phyloP scores from a whole-genome alignment of 2,113 vertebrate genomes.

The Eidolon helvum region DNA sequence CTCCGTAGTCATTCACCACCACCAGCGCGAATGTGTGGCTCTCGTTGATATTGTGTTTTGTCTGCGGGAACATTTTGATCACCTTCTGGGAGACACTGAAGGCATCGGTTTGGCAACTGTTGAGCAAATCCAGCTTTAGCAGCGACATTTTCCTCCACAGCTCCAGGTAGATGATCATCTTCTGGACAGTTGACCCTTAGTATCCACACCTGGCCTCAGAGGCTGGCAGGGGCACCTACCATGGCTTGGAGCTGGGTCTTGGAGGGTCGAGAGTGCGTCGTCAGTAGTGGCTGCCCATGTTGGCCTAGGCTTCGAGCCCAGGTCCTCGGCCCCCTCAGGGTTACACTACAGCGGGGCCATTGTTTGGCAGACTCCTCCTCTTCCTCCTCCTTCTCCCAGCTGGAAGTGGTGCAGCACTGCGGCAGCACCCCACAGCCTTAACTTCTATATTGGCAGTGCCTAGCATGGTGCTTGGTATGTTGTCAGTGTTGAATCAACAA shows the following conservation, averaged over 20 bases:
- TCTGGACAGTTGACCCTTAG: neutral
- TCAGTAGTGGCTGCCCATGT: neutral
- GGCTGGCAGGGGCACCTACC: neutral
- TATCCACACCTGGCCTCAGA: neutral
- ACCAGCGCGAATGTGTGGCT: slow-evolving; percentile 91
- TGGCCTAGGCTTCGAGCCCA: neutral
- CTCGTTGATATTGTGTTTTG: slow-evolving; percentile 92
- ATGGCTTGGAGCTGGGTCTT: neutral
- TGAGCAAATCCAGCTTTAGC: slow-evolving; percentile 91
- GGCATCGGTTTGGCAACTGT: slow-evolving; percentile 91
- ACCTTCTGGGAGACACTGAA: slow-evolving; percentile 92
- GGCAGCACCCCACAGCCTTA: neutral
- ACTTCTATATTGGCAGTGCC: neutral
- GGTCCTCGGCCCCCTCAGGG: neutral
- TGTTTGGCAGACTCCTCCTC: neutral
- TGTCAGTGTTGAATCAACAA: neutral
- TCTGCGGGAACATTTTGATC: slow-evolving; percentile 93
- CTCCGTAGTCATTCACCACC: slow-evolving; percentile 90
- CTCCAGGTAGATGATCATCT: slow-evolving; percentile 90
- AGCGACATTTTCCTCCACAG: slow-evolving; percentile 92
- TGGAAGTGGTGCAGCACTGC: too few relatives aligned
- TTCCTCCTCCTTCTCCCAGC: neutral
- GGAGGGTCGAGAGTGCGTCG: neutral
- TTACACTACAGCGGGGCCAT: neutral
- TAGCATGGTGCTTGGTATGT: neutral